These are phyloP conservation scores for Oryctes rhinoceros DNA, from an alignment of 1,140 invertebrate genomes.

Conservation along the genomic window DNA sequence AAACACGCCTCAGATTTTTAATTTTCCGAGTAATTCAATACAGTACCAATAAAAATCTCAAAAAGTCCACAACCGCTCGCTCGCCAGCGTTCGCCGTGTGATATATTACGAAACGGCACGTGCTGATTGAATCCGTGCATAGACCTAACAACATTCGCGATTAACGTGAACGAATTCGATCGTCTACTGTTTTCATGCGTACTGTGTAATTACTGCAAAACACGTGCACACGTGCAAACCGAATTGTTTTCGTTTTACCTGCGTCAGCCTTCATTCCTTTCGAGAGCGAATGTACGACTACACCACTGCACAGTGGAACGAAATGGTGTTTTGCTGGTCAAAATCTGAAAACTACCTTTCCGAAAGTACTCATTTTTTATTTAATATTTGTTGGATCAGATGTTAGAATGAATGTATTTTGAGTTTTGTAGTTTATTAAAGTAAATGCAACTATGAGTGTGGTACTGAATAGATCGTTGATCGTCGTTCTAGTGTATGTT, in stretches of 20 bases:
- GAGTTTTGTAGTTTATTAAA: too few species aligned
- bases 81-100: not conserved
- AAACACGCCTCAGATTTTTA: constrained; percentile 19
- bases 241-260: constrained; percentile 33
- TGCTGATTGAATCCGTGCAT: constrained; percentile 35
- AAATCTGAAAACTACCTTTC: too few species aligned
- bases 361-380: too few species aligned
- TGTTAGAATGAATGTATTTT: too few species aligned
- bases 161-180: constrained; percentile 18
- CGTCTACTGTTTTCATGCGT: constrained; percentile 35
- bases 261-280: constrained; percentile 1
- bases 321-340: too few species aligned
- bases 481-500: too few species aligned
- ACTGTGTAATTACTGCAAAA: constrained; percentile 21
- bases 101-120: constrained; percentile 13
- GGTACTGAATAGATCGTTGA: too few species aligned
- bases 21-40: constrained; percentile 37
- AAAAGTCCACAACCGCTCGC: not conserved
- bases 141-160: constrained; percentile 35
- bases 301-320: not conserved
- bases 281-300: not conserved
- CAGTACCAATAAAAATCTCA: constrained; percentile 18
- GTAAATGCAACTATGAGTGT: too few species aligned
- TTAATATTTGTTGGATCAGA: too few species aligned
- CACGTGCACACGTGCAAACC: constrained; percentile 33